Percentiles rank a stretch among this genome's conserved stretches.
Evolutionary conservation across 2,113 vertebrate genomes (phyloP).

Genomic region (Pseudorasbora parva): DNA sequence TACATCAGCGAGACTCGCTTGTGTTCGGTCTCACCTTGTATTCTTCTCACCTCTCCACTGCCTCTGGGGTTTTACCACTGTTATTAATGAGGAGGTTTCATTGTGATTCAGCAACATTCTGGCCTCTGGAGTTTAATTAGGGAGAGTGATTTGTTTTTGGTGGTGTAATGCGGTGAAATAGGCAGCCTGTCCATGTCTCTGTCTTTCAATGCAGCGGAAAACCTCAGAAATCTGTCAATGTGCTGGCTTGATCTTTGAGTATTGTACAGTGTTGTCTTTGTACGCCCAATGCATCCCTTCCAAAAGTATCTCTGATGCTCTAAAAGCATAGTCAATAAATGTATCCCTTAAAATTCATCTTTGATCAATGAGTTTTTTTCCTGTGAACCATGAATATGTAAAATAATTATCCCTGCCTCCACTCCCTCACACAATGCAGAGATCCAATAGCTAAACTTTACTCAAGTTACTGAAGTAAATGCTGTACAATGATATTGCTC

Average conservation of each 20-base stretch:
- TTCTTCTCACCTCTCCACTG: not conserved
- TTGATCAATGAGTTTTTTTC: no score
- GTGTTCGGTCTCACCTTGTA: not conserved
- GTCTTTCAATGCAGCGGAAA: not conserved
- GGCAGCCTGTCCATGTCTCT: not conserved
- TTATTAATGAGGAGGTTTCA: constrained; percentile 40
- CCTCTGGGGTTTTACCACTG: constrained; percentile 13
- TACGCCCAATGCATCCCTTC: not conserved
- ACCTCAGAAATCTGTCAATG: not conserved
- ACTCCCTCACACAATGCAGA: no score
- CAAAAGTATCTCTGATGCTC: not conserved
- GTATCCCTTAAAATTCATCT: no score
- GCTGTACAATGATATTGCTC: no score
- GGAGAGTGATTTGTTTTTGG: constrained; percentile 36
- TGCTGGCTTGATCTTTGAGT: constrained; percentile 1
- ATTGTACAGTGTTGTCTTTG: not conserved
- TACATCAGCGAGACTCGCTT: not conserved
- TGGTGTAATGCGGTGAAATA: constrained; percentile 38
- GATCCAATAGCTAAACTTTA: no score
- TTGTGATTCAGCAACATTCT: constrained; percentile 32
- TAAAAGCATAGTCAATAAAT: not conserved
- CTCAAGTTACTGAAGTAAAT: no score
- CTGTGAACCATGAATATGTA: no score
- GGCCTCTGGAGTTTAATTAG: constrained; percentile 43
- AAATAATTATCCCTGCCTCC: no score